A percentile compares a stretch with the other conserved stretches of the same genome.
Evolutionary conservation across 2,888 invertebrate genomes (phyloP).

Genomic region (Volucella bombylans): DNA sequence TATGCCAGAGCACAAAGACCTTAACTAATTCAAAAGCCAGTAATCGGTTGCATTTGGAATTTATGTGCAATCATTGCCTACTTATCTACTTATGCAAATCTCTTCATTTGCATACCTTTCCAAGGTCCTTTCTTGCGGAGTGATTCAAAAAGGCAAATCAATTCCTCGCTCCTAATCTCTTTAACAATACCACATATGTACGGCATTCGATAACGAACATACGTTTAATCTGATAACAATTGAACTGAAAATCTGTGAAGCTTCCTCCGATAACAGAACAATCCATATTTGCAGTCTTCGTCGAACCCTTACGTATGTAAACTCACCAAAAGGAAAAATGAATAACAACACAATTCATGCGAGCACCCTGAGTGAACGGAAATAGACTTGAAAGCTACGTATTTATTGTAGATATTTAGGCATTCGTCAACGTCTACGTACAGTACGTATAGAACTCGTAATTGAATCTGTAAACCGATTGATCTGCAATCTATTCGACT

Average conservation of each 20-base stretch:
- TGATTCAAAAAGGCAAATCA: slow-evolving; percentile 12
- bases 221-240: slow-evolving; percentile 47
- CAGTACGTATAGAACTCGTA: slow-evolving; percentile 19
- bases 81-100: too few species aligned
- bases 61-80: too few species aligned
- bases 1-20: too few species aligned
- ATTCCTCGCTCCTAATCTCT: slow-evolving; percentile 28
- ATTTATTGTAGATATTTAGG: background rate
- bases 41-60: too few species aligned
- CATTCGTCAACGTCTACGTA: too few species aligned
- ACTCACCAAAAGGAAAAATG: slow-evolving; percentile 31
- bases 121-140: background rate
- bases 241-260: slow-evolving; percentile 35
- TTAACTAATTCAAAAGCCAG: too few species aligned
- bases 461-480: slow-evolving; percentile 73
- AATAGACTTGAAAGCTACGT: slow-evolving; percentile 69
- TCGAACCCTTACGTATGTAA: too few species aligned
- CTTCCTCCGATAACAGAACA: slow-evolving; percentile 42
- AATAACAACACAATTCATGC: slow-evolving; percentile 52
- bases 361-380: slow-evolving; percentile 51
- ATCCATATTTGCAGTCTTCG: slow-evolving; percentile 5
- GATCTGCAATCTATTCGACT: slow-evolving; percentile 65
- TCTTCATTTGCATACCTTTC: background rate
- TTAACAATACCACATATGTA: slow-evolving; percentile 13
- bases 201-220: slow-evolving; percentile 11